phyloP scores from a whole-genome alignment of 1,140 invertebrate species.

The Galendromus occidentalis region DNA sequence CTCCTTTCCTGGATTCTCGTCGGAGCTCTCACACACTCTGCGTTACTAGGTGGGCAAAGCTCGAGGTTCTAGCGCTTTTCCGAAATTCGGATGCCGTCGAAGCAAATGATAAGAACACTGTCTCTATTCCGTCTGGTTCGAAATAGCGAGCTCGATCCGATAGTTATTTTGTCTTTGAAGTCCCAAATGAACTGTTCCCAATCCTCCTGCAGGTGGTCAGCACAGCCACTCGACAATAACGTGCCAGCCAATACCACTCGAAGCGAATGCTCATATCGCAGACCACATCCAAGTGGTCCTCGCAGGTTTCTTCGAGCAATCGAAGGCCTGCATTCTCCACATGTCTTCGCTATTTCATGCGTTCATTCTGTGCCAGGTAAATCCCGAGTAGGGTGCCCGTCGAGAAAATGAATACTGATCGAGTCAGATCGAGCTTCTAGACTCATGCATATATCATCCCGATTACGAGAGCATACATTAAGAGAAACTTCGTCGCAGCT shows the following conservation, averaged over 20 bases:
- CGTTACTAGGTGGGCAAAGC: slow-evolving; percentile 31
- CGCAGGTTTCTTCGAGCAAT: slow-evolving; percentile 87
- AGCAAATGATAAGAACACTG: neutral
- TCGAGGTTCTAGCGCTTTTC: neutral
- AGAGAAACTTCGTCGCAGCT: too few species aligned
- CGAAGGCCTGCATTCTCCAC: slow-evolving; percentile 65
- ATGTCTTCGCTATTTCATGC: slow-evolving; percentile 61
- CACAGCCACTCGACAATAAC: slow-evolving; percentile 22
- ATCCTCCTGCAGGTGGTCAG: slow-evolving; percentile 17
- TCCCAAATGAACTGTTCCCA: slow-evolving; percentile 13
- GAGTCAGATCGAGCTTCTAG: too few species aligned
- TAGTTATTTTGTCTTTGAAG: neutral
- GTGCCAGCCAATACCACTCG: slow-evolving; percentile 78
- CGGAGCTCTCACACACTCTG: slow-evolving; percentile 70
- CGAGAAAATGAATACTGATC: too few species aligned
- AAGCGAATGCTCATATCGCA: slow-evolving; percentile 82
- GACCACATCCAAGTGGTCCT: slow-evolving; percentile 85
- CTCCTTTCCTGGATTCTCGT: slow-evolving; percentile 84
- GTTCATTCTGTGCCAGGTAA: slow-evolving; percentile 42
- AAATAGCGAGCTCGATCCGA: too few species aligned
- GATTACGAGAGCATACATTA: too few species aligned
- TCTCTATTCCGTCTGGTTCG: neutral
- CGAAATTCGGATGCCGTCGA: neutral
- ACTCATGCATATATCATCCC: too few species aligned
- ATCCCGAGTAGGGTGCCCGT: too few species aligned